Evolutionary conservation across 2,797 vertebrate genomes (phyloP), one percentile per base, ranked within the genome.

Genomic region (Anguilla obscura): DNA sequence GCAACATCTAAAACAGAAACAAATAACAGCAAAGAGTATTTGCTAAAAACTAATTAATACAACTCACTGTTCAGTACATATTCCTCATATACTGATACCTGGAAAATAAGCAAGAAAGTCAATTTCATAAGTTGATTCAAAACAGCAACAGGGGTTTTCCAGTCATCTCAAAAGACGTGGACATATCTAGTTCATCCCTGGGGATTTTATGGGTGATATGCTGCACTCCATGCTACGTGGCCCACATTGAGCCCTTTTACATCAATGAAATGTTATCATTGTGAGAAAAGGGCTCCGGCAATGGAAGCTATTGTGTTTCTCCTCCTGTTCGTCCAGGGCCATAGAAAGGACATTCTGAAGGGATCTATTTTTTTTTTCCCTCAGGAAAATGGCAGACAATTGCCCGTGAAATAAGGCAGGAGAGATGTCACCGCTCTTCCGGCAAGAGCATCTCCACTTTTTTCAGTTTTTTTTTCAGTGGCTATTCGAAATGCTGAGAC

Each of bases 351-450:
- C 79, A 90, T 92, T 92, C 91, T 95, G 88, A 93, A 90, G 87
- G 66, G 84, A 89, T 90, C 40, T 45, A 45, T 45, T 45, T 89
- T 90, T 91, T 93, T 93, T 93, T 94, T 91, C 83, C 94, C 93
- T 92, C 93, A 88, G 90, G 94, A 95, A 94, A 93, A 89, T 91
- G 93, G 92, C 93, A 94, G 93, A 94, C 91, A 93, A 94, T 94
- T 94, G 94, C 94, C 91, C 88, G 91, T 93, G 52, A 9, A 79
- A 50, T 27, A 74, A 27, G 82, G 21, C 27, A 16, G 40, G 86
- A 76, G 76, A 80, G 84, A 58, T 88, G 87, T 21, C n/a, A 30
- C 24, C 18, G 21, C 24, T 56, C 45, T 10, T 56, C 48, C n/a
- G 10, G 30, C 10, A 0, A n/a, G 30, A 50, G 83, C n/a, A 84